Evolutionary conservation across 2,113 vertebrate species (phyloP), one percentile per base, ranked within the genome.

Genomic region (Colossoma macropomum): DNA sequence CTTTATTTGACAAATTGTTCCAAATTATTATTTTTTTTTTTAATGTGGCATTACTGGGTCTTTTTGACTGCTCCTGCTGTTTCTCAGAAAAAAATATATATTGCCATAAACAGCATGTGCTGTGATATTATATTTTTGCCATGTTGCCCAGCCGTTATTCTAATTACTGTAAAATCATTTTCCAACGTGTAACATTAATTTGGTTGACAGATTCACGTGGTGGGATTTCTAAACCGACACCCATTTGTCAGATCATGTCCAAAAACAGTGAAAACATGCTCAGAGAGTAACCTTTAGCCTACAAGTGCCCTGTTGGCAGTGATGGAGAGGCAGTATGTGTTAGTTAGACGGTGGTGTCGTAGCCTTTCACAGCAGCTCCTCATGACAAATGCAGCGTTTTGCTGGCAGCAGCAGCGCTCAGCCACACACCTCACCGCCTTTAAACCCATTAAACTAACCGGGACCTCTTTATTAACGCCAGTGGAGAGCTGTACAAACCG

Each of bases 331-430:
- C 48, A 23, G 16, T 50, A 4, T 45, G 17, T 30, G 52, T 62
- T 38, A 21, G 63, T 32, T 69, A 45, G 45, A 68, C 45, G 52
- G 32, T 21, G 7, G 69, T 52, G 32, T 45, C 23, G 12, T n/a
- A n/a, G 68, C 38, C 19, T 27, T 41, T 71, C 34, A 41, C 68
- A 71, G 87, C 87, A 89, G 84, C 72, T 80, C 84, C 87, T 85
- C 90, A 90, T 92, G 89, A 92, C 85, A 92, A 87, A 89, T 84
- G 91, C 91, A 90, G 85, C 85, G 89, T 91, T 87, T 91, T 79
- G 82, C 76, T 83, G 84, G 92, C 90, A 90, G 59, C 59, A 62
- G 59, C 59, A 0, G 2, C 13, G 23, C 27, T 19, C 16, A 34
- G 19, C 8, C 1, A n/a, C 63, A 6, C 17, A 3, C 28, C 23